A percentile compares a stretch with the other conserved stretches of the same genome.
Evolutionary conservation across 2,113 vertebrate species (phyloP).

Genomic region (Benitochromis conjunctus): DNA sequence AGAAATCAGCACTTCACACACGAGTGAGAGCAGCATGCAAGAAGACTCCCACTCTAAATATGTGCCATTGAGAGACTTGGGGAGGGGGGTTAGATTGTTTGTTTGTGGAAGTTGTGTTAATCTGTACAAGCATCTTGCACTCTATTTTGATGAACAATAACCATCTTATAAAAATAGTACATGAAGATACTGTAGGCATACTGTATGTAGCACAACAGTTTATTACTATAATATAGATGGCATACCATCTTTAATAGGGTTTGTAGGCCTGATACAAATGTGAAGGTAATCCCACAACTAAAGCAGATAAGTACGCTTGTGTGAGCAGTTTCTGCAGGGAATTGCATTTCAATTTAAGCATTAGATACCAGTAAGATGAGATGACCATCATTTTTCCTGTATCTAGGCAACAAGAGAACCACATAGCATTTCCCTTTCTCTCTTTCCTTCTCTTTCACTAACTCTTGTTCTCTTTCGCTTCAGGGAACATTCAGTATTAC

Average conservation of each 20-base stretch:
- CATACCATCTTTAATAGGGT: neutral
- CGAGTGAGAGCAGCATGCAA: conserved; percentile 12
- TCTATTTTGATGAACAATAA: neutral
- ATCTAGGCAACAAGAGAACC: conserved; percentile 70
- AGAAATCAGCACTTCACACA: conserved; percentile 51
- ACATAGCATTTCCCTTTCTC: conserved; percentile 12
- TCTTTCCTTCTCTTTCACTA: neutral
- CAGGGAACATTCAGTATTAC: conserved; percentile 12
- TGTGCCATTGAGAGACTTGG: conserved; percentile 17
- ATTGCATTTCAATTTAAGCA: conserved; percentile 24
- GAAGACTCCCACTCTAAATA: conserved; percentile 27
- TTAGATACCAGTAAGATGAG: conserved; percentile 26
- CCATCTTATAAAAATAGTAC: neutral
- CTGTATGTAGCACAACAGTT: neutral
- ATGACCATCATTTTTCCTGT: conserved; percentile 27
- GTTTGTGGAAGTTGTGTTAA: conserved; percentile 47
- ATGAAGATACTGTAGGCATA: neutral
- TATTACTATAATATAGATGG: neutral
- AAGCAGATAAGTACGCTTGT: neutral
- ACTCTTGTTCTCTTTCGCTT: conserved; percentile 2
- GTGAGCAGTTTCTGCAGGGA: neutral
- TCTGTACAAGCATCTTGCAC: conserved; percentile 11
- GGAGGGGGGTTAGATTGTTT: conserved; percentile 27
- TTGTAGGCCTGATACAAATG: neutral
- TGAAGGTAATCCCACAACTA: neutral